Base-by-base conservation (phyloP, 2,113 vertebrate genomes). In the Notechis scutatus region DNA sequence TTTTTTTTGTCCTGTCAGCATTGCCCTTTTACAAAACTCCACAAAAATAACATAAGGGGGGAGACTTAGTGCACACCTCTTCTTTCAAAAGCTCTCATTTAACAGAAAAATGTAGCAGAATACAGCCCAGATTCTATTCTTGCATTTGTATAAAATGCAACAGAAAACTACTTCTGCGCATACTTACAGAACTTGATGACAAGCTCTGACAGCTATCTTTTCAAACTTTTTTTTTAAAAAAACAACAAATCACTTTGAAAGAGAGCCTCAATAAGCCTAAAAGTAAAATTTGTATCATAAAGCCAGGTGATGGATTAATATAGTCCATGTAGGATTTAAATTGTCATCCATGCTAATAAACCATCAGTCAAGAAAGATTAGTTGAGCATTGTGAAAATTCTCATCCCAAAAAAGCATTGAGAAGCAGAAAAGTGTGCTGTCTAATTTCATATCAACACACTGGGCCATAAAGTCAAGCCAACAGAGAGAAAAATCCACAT, bases 351-450 rank as follows among this genome's bases (percentile, higher is more conserved):
- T 95, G 96, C 96, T 97, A 97, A 96, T 95, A 93, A 61, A 94
- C 95, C 95, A 95, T 97, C 97, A 97, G 94, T 97, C 97, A 97
- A 94, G 96, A 96, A 97, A 97, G 97, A 98, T 98, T 98, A 97
- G 95, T 94, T 92, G 94, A 85, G 92, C 95, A 97, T 96, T 97
- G 96, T 97, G 96, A 97, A 97, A 95, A 96, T 96, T 97, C 97
- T 96, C 96, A 91, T 95, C 96, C 95, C 96, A 97, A 95, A 97
- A 97, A 96, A 96, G 95, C 94, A 97, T 95, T 95, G 93, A 96
- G 94, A 96, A 97, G 94, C 96, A 97, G 96, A 97, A 89, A 97
- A 97, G 96, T 95, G 90, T 92, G 91, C 96, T 97, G 96, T 97
- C 97, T 97, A 39, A 52, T 93, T 97, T 97, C 96, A 93, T 96